Percentiles rank a stretch among this genome's conserved stretches.
These are phyloP conservation scores for Nineta flava DNA, from an alignment of 2,888 invertebrate species.

Conservation along the genomic window DNA sequence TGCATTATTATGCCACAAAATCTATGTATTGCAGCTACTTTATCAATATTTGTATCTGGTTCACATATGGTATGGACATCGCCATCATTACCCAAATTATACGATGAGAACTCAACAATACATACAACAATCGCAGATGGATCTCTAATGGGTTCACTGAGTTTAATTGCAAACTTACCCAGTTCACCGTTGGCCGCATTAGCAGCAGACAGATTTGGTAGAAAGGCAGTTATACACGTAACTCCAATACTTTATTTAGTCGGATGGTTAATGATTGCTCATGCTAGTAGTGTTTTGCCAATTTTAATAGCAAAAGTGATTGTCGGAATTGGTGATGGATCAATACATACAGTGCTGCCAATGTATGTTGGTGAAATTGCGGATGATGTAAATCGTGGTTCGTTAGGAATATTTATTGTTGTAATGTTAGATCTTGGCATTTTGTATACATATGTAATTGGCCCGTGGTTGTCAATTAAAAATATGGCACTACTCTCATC, in stretches of 20 bases:
- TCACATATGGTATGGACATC: slow-evolving; percentile 28
- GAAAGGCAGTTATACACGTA: background rate
- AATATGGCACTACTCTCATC: slow-evolving; percentile 38
- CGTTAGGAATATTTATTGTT: slow-evolving; percentile 41
- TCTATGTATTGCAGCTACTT: slow-evolving; percentile 15
- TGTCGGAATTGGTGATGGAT: slow-evolving; percentile 37
- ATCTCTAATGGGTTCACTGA: background rate
- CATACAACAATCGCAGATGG: background rate
- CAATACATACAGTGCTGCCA: slow-evolving; percentile 27
- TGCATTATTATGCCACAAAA: background rate
- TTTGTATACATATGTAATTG: slow-evolving; percentile 42
- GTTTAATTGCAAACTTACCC: background rate
- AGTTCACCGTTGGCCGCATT: background rate
- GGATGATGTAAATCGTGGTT: slow-evolving; percentile 36
- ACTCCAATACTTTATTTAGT: background rate
- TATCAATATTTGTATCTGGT: slow-evolving; percentile 22
- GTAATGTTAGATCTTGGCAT: slow-evolving; percentile 37
- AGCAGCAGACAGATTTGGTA: background rate
- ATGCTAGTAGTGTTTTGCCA: background rate
- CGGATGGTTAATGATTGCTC: background rate
- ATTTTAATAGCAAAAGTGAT: slow-evolving; percentile 22
- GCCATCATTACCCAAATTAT: background rate
- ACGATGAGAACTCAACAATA: background rate
- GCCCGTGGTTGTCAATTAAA: slow-evolving; percentile 37
- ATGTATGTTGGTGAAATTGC: slow-evolving; percentile 44